Base-by-base conservation (phyloP, 2,113 vertebrate species). In the Asarcornis scutulata region DNA sequence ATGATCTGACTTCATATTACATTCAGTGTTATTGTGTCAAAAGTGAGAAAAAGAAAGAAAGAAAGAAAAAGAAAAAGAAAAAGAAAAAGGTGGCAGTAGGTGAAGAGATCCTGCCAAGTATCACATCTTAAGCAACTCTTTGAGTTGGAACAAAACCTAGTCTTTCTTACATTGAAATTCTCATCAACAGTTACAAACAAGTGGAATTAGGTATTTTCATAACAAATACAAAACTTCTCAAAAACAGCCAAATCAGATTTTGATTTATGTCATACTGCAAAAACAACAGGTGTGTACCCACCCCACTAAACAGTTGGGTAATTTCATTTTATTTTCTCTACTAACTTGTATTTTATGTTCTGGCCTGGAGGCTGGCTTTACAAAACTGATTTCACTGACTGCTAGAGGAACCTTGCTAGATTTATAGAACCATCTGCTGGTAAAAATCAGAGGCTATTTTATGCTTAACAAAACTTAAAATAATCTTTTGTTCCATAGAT, bases 1-100 rank as follows among this genome's bases (percentile, higher is more conserved):
- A 74, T 92, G 89, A 83, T 95, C 91, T 97, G 90, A 95, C 86
- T 95, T 95, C 84, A 96, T 75, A 87, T 81, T 97, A 86, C 83
- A 93, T 91, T 90, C 40, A 36, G 46, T 93, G 75, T 93, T 66
- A 94, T 59, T 86, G 91, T 95, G 95, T 90, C 96, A 97, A 83
- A 94, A 96, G 36, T 53, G 40, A 91, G 67, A 67, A 11, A 72
- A 29, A 42, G 11, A 3, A 3, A 0, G 12, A 72, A 3, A 0
- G 20, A 18, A 68, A 58, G 29, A 36, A 23, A 50, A 13, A 50
- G 13, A 64, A 60, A 44, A 64, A 0, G 17, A 36, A 25, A 50
- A 23, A 50, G 18, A 64, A 66, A 44, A 64, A 0, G 17, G 31
- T 52, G 6, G 22, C 55, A 40, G 31, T 29, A 68, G 10, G 6